Conservation (phyloP, 2,797 vertebrate species). For the Bradypus variegatus region DNA sequence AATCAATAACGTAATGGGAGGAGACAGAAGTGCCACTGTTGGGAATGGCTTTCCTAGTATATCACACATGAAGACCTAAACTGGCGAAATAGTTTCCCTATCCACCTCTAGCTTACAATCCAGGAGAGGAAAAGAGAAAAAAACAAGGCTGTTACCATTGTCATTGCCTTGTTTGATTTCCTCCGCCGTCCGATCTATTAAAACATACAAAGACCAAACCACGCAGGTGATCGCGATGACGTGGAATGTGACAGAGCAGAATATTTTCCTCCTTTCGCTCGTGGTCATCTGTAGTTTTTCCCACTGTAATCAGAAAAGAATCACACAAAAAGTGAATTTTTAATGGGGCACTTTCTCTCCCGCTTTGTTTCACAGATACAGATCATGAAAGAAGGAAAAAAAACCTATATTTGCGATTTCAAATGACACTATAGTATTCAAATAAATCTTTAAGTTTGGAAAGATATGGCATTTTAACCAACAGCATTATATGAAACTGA, state of each 20-base stretch:
- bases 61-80: background rate
- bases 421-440: background rate
- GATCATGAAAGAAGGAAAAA: background rate
- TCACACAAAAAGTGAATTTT: background rate
- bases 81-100: accelerated
- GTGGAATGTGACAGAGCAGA: conserved; percentile 94
- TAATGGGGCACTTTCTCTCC: background rate
- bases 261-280: conserved; percentile 91
- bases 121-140: background rate
- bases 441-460: background rate
- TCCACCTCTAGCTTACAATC: background rate
- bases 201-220: conserved; percentile 90
- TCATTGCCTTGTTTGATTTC: conserved; percentile 93
- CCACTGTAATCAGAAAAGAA: conserved; percentile 81
- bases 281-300: conserved; percentile 95
- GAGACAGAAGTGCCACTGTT: accelerated
- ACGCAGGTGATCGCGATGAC: conserved; percentile 91
- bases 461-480: background rate
- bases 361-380: background rate
- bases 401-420: background rate
- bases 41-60: background rate
- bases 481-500: background rate
- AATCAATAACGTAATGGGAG: background rate
- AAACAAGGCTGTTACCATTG: conserved; percentile 71
- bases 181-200: conserved; percentile 88